Evolutionary conservation across 2,113 vertebrate genomes (phyloP).

Genomic region (Murina feae): DNA sequence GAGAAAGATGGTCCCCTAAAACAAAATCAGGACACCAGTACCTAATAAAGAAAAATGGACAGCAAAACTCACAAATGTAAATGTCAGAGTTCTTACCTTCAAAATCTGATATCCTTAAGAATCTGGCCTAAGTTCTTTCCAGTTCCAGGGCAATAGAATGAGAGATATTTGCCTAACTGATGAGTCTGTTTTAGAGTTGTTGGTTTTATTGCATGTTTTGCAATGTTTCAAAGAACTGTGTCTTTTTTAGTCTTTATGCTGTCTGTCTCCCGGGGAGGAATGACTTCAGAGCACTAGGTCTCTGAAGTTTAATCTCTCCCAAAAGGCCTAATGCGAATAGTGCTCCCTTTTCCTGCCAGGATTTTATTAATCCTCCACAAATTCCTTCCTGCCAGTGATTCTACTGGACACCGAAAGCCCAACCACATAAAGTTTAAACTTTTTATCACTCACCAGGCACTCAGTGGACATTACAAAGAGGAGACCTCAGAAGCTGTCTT

Average conservation of each 20-base stretch:
- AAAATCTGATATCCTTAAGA: neutral
- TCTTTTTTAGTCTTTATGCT: neutral
- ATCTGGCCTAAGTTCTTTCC: neutral
- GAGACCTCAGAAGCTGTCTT: neutral
- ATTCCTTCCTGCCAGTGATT: neutral
- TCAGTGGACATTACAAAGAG: neutral
- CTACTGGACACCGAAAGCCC: neutral
- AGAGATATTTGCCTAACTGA: neutral
- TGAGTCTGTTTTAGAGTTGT: neutral
- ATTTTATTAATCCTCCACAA: neutral
- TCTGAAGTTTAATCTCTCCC: neutral
- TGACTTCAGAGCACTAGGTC: neutral
- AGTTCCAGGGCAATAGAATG: neutral
- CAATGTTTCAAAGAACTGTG: neutral
- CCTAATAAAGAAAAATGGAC: neutral
- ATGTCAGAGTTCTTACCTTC: neutral
- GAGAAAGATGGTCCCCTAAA: neutral
- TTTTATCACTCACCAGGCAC: neutral
- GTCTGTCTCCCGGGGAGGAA: neutral
- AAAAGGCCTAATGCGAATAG: neutral
- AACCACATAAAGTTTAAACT: neutral
- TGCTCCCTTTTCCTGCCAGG: neutral
- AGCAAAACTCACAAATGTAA: neutral
- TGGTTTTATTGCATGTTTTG: conserved; percentile 6
- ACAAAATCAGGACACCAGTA: neutral